phyloP scores from a whole-genome alignment of 1,140 invertebrate species.

The Megathymus violae region DNA sequence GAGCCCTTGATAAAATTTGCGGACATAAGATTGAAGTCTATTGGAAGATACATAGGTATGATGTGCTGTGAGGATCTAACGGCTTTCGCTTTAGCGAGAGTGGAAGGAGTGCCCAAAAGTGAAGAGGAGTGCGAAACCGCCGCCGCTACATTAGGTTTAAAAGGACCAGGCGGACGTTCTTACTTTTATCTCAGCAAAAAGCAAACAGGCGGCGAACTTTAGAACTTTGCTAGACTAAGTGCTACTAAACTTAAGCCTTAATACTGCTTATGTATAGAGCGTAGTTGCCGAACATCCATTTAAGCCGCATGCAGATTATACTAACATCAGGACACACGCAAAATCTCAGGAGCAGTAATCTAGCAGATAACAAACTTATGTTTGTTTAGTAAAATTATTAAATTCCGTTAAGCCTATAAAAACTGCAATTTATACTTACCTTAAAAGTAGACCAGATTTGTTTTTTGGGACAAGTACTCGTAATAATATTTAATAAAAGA shows the following conservation, averaged over 20 bases:
- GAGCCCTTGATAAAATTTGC: constrained; percentile 57
- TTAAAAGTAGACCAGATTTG: too few species aligned
- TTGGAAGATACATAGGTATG: constrained; percentile 61
- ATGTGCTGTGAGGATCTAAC: constrained; percentile 70
- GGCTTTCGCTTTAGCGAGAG: constrained; percentile 56
- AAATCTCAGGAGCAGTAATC: neutral
- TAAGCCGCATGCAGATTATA: neutral
- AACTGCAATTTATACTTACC: too few species aligned
- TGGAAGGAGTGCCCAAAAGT: constrained; percentile 52
- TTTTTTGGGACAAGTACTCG: too few species aligned
- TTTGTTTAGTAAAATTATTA: neutral
- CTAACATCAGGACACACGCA: neutral
- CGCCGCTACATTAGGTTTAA: constrained; percentile 50
- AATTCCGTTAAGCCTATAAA: too few species aligned
- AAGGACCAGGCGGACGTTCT: constrained; percentile 49
- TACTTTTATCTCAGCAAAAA: constrained; percentile 50
- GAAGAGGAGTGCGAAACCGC: constrained; percentile 51
- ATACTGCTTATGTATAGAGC: neutral
- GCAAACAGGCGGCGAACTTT: constrained; percentile 12
- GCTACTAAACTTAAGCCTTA: neutral
- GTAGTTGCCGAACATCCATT: neutral
- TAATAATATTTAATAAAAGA: too few species aligned
- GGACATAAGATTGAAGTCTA: constrained; percentile 62
- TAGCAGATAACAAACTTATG: neutral
- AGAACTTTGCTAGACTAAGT: constrained; percentile 8